Percentiles rank a stretch among this genome's conserved stretches.
phyloP scores from a whole-genome alignment of 2,888 invertebrate species.

The Unio pictorum region DNA sequence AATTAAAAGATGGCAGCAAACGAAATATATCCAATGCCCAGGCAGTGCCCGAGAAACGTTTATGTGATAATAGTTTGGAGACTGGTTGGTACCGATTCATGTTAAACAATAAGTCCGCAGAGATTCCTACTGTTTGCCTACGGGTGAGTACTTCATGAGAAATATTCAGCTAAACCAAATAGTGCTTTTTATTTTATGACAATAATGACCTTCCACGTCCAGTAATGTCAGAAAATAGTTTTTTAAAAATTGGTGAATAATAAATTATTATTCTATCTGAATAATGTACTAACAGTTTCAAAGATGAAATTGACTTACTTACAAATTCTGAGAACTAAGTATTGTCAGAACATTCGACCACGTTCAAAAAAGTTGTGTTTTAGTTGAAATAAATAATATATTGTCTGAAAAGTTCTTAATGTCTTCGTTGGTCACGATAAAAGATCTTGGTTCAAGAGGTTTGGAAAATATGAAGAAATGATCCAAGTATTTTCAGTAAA shows the following conservation, averaged over 20 bases:
- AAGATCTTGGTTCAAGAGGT: background rate
- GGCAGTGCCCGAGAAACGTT: too few species aligned
- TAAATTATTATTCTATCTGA: too few species aligned
- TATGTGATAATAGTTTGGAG: slow-evolving; percentile 28
- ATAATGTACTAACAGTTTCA: too few species aligned
- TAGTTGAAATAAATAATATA: too few species aligned
- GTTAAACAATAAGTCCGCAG: slow-evolving; percentile 13
- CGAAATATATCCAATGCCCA: too few species aligned
- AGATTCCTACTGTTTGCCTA: slow-evolving; percentile 31
- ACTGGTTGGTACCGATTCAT: slow-evolving; percentile 38
- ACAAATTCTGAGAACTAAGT: background rate
- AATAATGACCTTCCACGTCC: background rate
- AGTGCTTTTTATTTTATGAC: too few species aligned
- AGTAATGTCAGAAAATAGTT: background rate
- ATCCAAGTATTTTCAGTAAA: too few species aligned
- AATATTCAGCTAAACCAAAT: too few species aligned
- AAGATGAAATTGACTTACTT: background rate
- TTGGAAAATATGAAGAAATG: too few species aligned
- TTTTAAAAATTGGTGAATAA: too few species aligned
- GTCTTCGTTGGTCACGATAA: background rate
- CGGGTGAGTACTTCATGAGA: slow-evolving; percentile 12
- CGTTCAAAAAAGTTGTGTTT: background rate
- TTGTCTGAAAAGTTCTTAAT: background rate
- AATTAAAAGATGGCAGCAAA: too few species aligned
- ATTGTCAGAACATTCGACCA: background rate